Base-by-base conservation (phyloP, 2,113 vertebrate genomes). In the Gavia stellata region DNA sequence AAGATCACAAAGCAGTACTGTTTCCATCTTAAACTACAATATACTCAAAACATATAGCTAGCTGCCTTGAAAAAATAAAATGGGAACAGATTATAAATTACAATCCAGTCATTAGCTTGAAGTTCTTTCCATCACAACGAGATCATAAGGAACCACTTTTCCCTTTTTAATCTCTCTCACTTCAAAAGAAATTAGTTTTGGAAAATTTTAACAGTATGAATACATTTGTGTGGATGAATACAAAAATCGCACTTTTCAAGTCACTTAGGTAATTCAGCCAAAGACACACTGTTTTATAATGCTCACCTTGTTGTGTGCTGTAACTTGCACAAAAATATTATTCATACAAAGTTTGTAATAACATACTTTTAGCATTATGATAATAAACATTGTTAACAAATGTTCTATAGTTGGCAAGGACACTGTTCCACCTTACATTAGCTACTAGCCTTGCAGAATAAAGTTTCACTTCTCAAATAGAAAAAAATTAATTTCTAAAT, bases 341-440 rank as follows among this genome's bases (percentile, higher is more conserved):
- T 96, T 98, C 87, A 79, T 68, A 52, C 53, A 42, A 96, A 77
- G 94, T 97, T 88, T 97, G 88, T 73, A 97, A 97, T 96, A 97
- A 96, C 95, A 97, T 97, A 95, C 90, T 94, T 97, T 80, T 86
- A 95, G 62, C 82, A 94, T 92, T 97, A 96, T 72, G 67, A 97
- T 97, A 98, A 98, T 97, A 98, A 98, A 98, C 97, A 97, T 68
- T 95, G 88, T 92, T 94, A 97, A 96, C 92, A 96, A 97, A 92
- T 82, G 92, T 91, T 97, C 96, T 92, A 71, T 68, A 62, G 36
- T 71, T 90, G 81, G 85, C 75, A 96, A 92, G 74, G 45, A 86
- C 34, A 44, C n/a, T 61, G 88, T 29, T 88, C 67, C 85, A 88
- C 70, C 58, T 97, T 92, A 92, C 36, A 66, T 31, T 42, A 88